phyloP scores from a whole-genome alignment of 2,888 invertebrate genomes.

The Ashinkailepas kermadecensis region DNA sequence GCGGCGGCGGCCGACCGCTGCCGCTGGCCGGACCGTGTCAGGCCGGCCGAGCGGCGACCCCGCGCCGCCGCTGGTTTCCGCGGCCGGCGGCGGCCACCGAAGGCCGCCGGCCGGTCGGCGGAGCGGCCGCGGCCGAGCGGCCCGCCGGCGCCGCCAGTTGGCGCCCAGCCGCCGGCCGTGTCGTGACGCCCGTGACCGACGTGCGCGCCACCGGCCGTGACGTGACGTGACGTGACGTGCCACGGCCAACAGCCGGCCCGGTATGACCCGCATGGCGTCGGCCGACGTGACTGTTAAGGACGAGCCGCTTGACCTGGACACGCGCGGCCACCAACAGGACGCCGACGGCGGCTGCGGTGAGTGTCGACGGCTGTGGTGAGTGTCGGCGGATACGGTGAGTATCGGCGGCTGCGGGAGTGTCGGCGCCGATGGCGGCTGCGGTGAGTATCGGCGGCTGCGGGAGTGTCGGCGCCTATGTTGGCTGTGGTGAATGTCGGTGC shows the following conservation, averaged over 20 bases:
- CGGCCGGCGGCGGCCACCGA: too few relatives aligned
- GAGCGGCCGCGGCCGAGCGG: not conserved
- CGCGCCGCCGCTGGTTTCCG: not conserved
- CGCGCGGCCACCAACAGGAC: not conserved
- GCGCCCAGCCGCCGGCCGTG: not conserved
- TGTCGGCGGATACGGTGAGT: too few relatives aligned
- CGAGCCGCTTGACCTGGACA: conserved; percentile 1
- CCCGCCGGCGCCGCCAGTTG: conserved; percentile 1
- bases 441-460: too few relatives aligned
- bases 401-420: too few relatives aligned
- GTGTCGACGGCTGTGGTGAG: too few relatives aligned
- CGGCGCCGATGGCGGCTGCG: too few relatives aligned
- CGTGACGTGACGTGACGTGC: not conserved
- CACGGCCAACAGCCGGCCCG: not conserved
- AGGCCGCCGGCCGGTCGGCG: not conserved
- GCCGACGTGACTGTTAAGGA: not conserved
- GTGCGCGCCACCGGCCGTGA: not conserved
- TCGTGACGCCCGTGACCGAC: not conserved
- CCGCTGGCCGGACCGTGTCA: not conserved
- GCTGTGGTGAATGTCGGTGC: too few relatives aligned
- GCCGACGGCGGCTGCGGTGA: too few relatives aligned
- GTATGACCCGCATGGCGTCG: conserved; percentile 2
- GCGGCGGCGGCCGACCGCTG: not conserved
- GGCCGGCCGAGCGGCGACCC: not conserved
- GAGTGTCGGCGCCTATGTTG: too few relatives aligned